A percentile compares a stretch with the other conserved stretches of the same genome.
Conservation (phyloP, 2,797 vertebrate genomes). For the Phyllotis vaccarum region DNA sequence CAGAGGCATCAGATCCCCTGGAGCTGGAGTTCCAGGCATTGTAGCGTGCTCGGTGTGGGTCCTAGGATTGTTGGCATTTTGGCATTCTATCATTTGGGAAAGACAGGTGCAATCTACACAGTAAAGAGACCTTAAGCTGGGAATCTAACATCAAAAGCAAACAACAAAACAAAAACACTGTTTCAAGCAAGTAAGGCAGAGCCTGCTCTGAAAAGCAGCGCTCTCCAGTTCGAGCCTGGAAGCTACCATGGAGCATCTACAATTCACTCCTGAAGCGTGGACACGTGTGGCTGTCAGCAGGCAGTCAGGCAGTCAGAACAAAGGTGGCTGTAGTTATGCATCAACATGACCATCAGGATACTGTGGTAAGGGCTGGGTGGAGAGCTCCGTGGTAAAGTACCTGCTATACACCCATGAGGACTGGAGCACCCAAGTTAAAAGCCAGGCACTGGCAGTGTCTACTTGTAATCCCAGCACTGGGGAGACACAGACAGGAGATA, state of each 20-base stretch:
- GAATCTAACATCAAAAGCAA: neutral
- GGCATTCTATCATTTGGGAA: accelerated
- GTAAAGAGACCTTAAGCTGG: neutral
- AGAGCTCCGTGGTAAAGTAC: neutral
- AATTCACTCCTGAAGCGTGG: neutral
- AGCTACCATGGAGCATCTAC: too few relatives aligned
- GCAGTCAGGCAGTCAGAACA: neutral
- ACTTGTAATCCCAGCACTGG: neutral
- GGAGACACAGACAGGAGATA: neutral
- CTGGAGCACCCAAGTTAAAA: neutral
- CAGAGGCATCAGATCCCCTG: neutral
- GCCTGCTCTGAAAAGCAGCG: neutral
- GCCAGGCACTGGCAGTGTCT: neutral
- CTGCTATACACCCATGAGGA: neutral
- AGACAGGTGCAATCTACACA: neutral
- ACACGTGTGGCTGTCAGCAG: accelerated
- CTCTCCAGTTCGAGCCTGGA: neutral
- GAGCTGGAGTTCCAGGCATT: neutral
- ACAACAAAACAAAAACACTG: neutral
- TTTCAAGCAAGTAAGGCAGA: neutral
- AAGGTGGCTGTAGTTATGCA: neutral
- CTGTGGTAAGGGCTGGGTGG: neutral
- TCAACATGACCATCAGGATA: neutral
- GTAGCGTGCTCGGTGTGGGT: neutral
- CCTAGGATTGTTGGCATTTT: neutral